These are phyloP conservation scores for Dasypogon diadema DNA, from an alignment of 2,888 invertebrate species.

Conservation along the genomic window DNA sequence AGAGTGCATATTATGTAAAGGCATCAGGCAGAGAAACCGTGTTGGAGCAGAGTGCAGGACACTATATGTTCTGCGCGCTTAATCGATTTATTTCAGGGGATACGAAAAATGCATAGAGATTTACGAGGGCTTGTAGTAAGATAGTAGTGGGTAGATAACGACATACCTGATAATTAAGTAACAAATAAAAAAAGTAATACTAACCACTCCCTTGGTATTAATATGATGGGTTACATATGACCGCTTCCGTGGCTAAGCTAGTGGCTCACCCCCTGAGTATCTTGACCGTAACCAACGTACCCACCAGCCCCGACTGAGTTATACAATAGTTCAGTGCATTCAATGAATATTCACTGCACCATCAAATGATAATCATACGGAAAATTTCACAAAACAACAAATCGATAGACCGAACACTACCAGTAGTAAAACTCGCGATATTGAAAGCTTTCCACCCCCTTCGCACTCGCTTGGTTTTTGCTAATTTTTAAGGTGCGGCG, in stretches of 20 bases:
- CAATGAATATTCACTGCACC: conserved; percentile 27
- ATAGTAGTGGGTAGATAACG: conserved; percentile 37
- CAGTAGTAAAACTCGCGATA: conserved; percentile 46
- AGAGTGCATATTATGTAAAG: conserved; percentile 41
- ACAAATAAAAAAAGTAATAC: neutral
- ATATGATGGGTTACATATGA: neutral
- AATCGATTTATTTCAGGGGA: conserved; percentile 48
- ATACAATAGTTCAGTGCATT: conserved; percentile 4
- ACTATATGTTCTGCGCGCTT: conserved; percentile 21
- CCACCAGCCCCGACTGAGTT: neutral
- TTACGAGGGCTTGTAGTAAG: conserved; percentile 39
- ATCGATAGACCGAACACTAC: conserved; percentile 52
- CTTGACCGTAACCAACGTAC: neutral
- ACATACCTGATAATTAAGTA: neutral
- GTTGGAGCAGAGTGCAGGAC: conserved; percentile 38
- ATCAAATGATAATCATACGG: conserved; percentile 52
- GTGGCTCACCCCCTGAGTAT: neutral
- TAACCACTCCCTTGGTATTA: conserved; percentile 43
- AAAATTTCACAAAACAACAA: conserved; percentile 54
- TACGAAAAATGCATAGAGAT: conserved; percentile 43
- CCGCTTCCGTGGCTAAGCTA: neutral
- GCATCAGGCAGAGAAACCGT: neutral
- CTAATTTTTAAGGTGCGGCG: conserved; percentile 45
- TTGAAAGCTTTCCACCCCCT: conserved; percentile 34
- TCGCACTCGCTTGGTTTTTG: conserved; percentile 35